Evolutionary conservation across 2,797 vertebrate genomes (phyloP).

Genomic region (Manis javanica): DNA sequence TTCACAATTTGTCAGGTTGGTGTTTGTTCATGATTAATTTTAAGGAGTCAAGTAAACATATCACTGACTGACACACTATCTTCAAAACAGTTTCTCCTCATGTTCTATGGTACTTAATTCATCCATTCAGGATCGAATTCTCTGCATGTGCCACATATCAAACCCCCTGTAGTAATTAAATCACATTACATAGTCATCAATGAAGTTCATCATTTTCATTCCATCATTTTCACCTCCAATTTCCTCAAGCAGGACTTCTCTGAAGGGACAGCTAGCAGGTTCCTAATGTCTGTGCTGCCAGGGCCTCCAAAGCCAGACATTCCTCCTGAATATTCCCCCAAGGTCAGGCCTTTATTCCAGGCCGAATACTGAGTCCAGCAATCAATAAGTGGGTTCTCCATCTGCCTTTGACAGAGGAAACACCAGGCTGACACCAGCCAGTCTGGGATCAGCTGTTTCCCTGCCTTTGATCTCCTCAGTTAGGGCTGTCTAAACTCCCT

Average conservation of each 20-base stretch:
- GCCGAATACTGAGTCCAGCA: constrained; percentile 47
- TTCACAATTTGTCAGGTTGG: not conserved
- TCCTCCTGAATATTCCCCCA: constrained; percentile 52
- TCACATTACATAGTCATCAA: not conserved
- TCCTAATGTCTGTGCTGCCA: constrained; percentile 34
- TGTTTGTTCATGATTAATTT: not conserved
- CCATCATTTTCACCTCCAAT: not conserved
- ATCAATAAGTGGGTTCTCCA: constrained; percentile 71
- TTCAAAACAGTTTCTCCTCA: not conserved
- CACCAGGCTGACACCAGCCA: constrained; percentile 80
- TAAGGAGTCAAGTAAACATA: not conserved
- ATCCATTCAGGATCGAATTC: not conserved
- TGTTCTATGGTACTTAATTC: not conserved
- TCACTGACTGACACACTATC: not conserved
- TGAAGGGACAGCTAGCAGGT: constrained; percentile 6
- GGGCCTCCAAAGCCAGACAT: not conserved
- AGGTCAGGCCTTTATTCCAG: constrained; percentile 73
- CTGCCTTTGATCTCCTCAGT: constrained; percentile 83
- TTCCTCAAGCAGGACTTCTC: constrained; percentile 19
- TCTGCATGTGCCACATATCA: not conserved
- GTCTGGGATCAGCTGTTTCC: constrained; percentile 82
- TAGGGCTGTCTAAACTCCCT: constrained; percentile 60
- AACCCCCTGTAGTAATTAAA: not conserved
- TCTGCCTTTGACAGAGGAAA: constrained; percentile 79
- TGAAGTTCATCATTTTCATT: not conserved